Conservation (phyloP, 2,888 invertebrate species). For the Vandiemenella viatica region DNA sequence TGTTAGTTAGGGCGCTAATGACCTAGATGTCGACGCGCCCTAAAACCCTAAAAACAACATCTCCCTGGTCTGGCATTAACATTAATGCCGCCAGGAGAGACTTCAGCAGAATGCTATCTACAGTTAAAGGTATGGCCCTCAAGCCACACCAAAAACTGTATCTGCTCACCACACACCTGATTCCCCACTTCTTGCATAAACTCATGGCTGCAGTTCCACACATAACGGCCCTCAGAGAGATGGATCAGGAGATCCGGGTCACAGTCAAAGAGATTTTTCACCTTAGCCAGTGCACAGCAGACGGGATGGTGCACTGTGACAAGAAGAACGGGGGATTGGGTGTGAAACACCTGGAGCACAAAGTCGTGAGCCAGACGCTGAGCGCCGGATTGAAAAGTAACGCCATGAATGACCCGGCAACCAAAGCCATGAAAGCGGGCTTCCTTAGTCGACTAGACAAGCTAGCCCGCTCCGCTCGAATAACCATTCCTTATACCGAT, state of each 20-base stretch:
- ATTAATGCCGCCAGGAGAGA: background rate
- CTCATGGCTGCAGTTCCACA: slow-evolving; percentile 1
- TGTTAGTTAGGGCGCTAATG: no score
- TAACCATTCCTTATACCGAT: background rate
- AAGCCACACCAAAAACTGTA: slow-evolving; percentile 6
- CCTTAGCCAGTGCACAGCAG: slow-evolving; percentile 19
- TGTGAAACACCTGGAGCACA: slow-evolving; percentile 20
- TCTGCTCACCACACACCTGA: slow-evolving; percentile 1
- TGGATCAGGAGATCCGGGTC: slow-evolving; percentile 6
- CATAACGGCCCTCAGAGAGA: background rate
- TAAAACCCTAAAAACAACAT: no score
- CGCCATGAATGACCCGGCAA: background rate
- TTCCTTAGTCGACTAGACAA: background rate
- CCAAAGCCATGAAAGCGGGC: background rate
- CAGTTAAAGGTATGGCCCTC: slow-evolving; percentile 1
- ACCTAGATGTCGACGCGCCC: no score
- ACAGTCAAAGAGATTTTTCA: slow-evolving; percentile 14
- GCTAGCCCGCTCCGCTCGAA: background rate
- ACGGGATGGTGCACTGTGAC: slow-evolving; percentile 20
- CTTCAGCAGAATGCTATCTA: background rate
- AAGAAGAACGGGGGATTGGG: slow-evolving; percentile 24
- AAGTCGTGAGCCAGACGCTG: slow-evolving; percentile 15
- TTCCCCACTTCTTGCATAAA: slow-evolving; percentile 4
- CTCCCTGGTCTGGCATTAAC: no score
- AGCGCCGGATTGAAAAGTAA: slow-evolving; percentile 13